Conservation (phyloP, 1,140 invertebrate species). For the Sesamia nonagrioides region DNA sequence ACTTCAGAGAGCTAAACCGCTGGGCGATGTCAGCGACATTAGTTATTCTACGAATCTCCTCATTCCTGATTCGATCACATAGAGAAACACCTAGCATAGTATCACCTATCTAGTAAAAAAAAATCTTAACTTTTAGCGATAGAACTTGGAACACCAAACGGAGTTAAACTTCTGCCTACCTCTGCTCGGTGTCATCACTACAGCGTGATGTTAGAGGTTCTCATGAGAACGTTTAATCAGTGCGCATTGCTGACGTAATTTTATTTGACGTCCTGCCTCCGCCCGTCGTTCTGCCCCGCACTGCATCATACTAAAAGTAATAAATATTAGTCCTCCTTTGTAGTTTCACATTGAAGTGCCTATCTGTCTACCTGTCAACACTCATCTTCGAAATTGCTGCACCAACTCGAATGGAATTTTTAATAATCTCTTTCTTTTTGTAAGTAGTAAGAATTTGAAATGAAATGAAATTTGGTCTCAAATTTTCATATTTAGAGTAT, state of each 20-base stretch:
- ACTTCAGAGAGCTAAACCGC: no score
- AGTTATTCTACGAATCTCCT: no score
- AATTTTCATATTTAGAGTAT: not conserved
- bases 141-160: no score
- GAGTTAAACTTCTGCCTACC: constrained; percentile 18
- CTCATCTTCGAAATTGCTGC: not conserved
- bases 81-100: no score
- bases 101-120: no score
- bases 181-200: not conserved
- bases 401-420: constrained; percentile 6
- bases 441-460: not conserved
- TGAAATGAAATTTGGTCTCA: not conserved
- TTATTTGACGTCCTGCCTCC: constrained; percentile 66
- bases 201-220: constrained; percentile 44
- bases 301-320: constrained; percentile 33
- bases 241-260: constrained; percentile 60
- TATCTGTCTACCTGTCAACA: constrained; percentile 24
- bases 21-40: no score
- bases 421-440: not conserved
- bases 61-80: no score
- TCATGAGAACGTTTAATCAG: constrained; percentile 66
- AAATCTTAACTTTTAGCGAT: no score
- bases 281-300: constrained; percentile 31
- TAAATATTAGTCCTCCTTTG: constrained; percentile 15
- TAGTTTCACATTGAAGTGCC: constrained; percentile 23